Percentiles rank a stretch among this genome's conserved stretches.
Evolutionary conservation across 2,888 invertebrate genomes (phyloP).

Genomic region (Nephrocerus scutellatus): DNA sequence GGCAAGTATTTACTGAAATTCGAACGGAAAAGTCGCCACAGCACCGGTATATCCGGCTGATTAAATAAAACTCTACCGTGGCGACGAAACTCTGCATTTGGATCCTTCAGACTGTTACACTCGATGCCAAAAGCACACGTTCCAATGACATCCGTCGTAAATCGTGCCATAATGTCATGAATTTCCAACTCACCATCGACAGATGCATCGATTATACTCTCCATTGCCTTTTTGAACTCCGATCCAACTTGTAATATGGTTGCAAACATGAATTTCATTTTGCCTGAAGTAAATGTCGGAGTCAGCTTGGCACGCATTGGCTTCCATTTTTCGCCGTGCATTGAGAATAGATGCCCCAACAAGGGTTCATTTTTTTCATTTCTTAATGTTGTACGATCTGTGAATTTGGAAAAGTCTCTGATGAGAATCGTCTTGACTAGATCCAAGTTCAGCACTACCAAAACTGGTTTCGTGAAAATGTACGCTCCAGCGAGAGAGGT

Average conservation of each 20-base stretch:
- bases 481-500: constrained; percentile 31
- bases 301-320: constrained; percentile 45
- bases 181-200: constrained; percentile 32
- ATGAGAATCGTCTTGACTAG: constrained; percentile 39
- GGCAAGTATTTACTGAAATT: constrained; percentile 4
- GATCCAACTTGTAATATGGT: constrained; percentile 36
- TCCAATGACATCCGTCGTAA: constrained; percentile 50
- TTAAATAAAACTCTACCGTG: constrained; percentile 26
- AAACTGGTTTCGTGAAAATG: constrained; percentile 30
- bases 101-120: constrained; percentile 44
- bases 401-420: constrained; percentile 44
- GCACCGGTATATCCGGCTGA: constrained; percentile 23
- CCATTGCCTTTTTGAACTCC: constrained; percentile 23
- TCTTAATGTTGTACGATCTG: constrained; percentile 32
- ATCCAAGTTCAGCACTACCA: constrained; percentile 35
- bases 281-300: constrained; percentile 50
- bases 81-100: constrained; percentile 38
- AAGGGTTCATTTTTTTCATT: constrained; percentile 35
- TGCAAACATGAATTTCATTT: constrained; percentile 49
- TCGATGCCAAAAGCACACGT: constrained; percentile 48
- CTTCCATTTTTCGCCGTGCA: constrained; percentile 47
- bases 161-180: constrained; percentile 45
- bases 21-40: constrained; percentile 24
- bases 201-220: constrained; percentile 6
- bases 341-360: constrained; percentile 34